Evolutionary conservation across 1,140 invertebrate genomes (phyloP), one percentile per base, ranked within the genome.

Genomic region (Tyrophagus putrescentiae): DNA sequence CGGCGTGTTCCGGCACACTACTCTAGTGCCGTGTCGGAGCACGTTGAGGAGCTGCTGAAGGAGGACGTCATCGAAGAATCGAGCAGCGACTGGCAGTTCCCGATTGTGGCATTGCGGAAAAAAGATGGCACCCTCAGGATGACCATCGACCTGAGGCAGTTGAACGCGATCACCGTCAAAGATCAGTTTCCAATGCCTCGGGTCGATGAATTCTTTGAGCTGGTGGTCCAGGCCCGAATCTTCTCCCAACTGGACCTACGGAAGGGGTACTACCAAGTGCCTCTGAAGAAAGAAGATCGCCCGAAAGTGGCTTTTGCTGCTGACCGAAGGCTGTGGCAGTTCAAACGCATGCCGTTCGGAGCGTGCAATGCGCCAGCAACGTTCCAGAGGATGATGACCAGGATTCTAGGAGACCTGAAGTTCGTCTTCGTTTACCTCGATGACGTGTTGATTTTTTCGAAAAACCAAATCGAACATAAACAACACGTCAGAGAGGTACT

Each of bases 201-300:
- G 5, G 73, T 78, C 23, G 70, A 76, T 16, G 72, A 75, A 27
- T 64, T 65, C 7, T 60, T 79, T 1, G 62, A 70, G 25, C 57
- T 54, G 2, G 58, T 78, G 0, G 18, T n/a, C 1, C 25, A 18
- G 28, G 18, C 21, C 18, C 41, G 45, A 25, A 4, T 11, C 28
- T 58, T 58, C 9, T 58, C 56, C 4, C 18, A 42, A 42, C 18
- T 42, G 4, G 41, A 39, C 42, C 25, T 2, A n/a, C 5, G 45
- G 1, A 52, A 13, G 21, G 60, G 60, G 7, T 64, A 56, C 29
- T 50, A 52, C 9, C 54, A 60, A 31, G 60, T 64, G 27, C 6
- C 1, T 6, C 42, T 61, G 32, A 7, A 48, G n/a, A 1, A 3
- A 2, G n/a, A 6, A 7, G 25, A 62, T 44, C 13, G 16, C 31